A percentile compares a stretch with the other conserved stretches of the same genome.
These are phyloP conservation scores for Chelonus formosanus DNA, from an alignment of 2,888 invertebrate genomes.

Conservation along the genomic window DNA sequence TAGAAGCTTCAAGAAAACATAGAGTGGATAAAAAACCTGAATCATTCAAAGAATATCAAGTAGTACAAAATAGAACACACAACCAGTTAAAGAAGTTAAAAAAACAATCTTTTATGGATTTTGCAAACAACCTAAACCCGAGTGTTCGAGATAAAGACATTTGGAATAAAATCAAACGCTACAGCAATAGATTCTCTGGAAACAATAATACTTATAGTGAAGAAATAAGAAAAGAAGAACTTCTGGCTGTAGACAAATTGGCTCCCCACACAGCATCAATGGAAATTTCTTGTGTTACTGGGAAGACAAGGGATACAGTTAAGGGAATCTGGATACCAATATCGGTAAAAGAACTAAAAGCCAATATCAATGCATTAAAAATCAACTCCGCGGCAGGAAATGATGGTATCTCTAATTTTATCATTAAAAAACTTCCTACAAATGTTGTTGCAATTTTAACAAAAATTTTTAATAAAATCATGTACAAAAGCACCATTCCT, in stretches of 20 bases:
- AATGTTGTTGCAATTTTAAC: no score
- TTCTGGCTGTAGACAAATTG: constrained; percentile 17
- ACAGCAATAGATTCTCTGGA: not conserved
- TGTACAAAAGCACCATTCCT: no score
- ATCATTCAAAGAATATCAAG: constrained; percentile 1
- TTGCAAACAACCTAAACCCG: constrained; percentile 12
- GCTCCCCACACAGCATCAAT: constrained; percentile 2
- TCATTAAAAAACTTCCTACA: no score
- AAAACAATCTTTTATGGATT: constrained; percentile 5
- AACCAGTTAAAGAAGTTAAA: not conserved
- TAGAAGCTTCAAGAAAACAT: constrained; percentile 16
- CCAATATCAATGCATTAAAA: constrained; percentile 21
- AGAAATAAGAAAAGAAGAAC: not conserved
- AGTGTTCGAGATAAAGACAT: constrained; percentile 2
- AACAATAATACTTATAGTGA: not conserved
- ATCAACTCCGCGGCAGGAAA: constrained; percentile 18
- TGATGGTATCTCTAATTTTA: no score
- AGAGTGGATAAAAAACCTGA: not conserved
- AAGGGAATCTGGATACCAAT: constrained; percentile 21
- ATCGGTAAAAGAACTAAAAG: not conserved
- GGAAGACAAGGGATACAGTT: not conserved
- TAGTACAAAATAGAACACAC: constrained; percentile 10
- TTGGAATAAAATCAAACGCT: constrained; percentile 10
- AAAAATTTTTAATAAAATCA: no score
- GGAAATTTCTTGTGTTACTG: not conserved